Conservation (phyloP, 1,140 invertebrate species). For the Brachionus plicatilis region DNA sequence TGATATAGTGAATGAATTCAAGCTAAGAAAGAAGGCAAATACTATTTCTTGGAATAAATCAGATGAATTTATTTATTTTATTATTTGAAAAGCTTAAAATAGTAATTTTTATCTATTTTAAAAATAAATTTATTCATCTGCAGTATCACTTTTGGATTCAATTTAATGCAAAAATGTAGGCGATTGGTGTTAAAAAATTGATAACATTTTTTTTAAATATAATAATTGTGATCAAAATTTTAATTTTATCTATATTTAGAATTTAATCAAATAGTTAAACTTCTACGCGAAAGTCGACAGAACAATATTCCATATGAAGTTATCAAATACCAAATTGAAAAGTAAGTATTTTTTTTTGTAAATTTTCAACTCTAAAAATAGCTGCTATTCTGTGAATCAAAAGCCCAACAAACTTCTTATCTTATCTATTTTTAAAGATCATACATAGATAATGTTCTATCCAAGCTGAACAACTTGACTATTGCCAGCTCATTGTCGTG, state of each 20-base stretch:
- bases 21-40: no score
- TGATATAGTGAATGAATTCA: no score
- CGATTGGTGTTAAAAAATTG: background rate
- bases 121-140: background rate
- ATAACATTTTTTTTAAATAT: background rate
- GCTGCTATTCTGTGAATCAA: background rate
- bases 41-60: no score
- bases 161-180: background rate
- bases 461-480: background rate
- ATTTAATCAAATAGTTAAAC: constrained; percentile 19
- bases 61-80: no score
- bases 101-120: background rate
- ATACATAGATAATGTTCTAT: constrained; percentile 10
- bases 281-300: constrained; percentile 1
- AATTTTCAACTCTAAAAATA: background rate
- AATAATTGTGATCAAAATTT: background rate
- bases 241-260: background rate
- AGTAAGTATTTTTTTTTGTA: background rate
- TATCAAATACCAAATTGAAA: constrained; percentile 16
- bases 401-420: background rate
- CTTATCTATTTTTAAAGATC: constrained; percentile 20
- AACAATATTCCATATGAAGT: constrained; percentile 2
- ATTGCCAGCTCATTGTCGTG: background rate
- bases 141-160: background rate
- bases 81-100: background rate